Evolutionary conservation across 2,797 vertebrate genomes (phyloP), one percentile per base, ranked within the genome.

Genomic region (Sciurus carolinensis): DNA sequence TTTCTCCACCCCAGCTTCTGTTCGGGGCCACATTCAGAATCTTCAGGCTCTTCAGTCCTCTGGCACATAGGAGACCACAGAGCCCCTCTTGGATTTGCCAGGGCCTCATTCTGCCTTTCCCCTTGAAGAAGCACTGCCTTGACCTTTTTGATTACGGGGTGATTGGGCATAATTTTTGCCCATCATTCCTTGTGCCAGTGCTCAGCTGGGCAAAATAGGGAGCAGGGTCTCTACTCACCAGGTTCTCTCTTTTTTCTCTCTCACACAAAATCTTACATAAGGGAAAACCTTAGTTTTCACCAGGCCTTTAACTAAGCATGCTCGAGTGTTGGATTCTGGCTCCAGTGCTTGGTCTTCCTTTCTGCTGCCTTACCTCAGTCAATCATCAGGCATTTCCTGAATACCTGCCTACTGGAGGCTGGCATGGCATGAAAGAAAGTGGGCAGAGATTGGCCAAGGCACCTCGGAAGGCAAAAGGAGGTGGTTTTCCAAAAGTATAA

Each of bases 1-100:
- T 64, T 44, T 26, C 66, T 93, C 71, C 66, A 92, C 69, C 73
- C 39, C 91, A 89, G 83, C 76, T 96, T 95, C 94, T 93, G 36
- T 90, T 67, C 89, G 91, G 73, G 75, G 66, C 69, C 64, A 44
- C 59, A 64, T 77, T 95, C 44, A 93, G 87, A 86, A 76, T 67
- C 72, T 18, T 30, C 44, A 79, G 33, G 18, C 62, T 66, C 20
- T 30, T 12, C 22, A 22, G 47, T 39, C 36, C 9, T 87, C 85
- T 73, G 82, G 54, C 67, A 42, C 24, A 39, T 1, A 4, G 36
- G 71, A 44, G 20, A 44, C 47, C 26, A 10, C 7, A 39, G 20
- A 67, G 52, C 17, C 30, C 33, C 80, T 86, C 30, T 71, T 4
- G 26, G 76, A 69, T 54, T 72, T 42, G 62, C n/a, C 28, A 20